A percentile compares a stretch with the other conserved stretches of the same genome.
Evolutionary conservation across 1,140 invertebrate genomes (phyloP).

Genomic region (Aricia agestis): DNA sequence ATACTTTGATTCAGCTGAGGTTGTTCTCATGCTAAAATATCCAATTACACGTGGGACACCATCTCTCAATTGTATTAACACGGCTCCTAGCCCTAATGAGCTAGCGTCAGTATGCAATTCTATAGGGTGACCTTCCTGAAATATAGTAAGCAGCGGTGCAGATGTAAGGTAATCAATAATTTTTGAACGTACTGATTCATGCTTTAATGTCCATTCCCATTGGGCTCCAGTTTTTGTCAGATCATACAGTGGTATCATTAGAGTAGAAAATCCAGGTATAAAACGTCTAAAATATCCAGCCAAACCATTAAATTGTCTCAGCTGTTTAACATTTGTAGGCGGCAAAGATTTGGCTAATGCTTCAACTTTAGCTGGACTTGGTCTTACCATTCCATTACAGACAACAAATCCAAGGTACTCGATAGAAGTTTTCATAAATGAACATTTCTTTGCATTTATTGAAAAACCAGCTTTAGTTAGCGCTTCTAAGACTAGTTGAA

Average conservation of each 20-base stretch:
- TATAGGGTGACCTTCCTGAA: constrained; percentile 24
- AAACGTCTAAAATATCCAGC: constrained; percentile 34
- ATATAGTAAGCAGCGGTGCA: constrained; percentile 26
- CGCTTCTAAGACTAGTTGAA: too few species aligned
- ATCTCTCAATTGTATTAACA: constrained; percentile 21
- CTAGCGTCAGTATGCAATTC: constrained; percentile 30
- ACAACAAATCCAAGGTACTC: constrained; percentile 15
- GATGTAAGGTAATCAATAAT: constrained; percentile 36
- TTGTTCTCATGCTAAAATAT: constrained; percentile 61
- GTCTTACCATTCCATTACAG: constrained; percentile 9
- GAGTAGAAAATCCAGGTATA: constrained; percentile 26
- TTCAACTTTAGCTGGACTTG: constrained; percentile 29
- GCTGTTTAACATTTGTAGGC: constrained; percentile 27
- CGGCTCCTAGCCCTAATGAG: constrained; percentile 25
- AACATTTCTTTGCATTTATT: constrained; percentile 9
- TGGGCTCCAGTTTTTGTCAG: constrained; percentile 24
- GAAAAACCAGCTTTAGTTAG: constrained; percentile 8
- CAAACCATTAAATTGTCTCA: constrained; percentile 34
- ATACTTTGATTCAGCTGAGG: constrained; percentile 56
- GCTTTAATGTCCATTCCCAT: constrained; percentile 27
- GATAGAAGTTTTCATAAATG: not conserved
- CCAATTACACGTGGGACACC: constrained; percentile 24
- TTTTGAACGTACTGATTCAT: constrained; percentile 22
- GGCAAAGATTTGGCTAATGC: constrained; percentile 23
- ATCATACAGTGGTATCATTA: constrained; percentile 29